Evolutionary conservation across 1,140 invertebrate species (phyloP), one percentile per base, ranked within the genome.

Genomic region (Atopsyche davidsoni): DNA sequence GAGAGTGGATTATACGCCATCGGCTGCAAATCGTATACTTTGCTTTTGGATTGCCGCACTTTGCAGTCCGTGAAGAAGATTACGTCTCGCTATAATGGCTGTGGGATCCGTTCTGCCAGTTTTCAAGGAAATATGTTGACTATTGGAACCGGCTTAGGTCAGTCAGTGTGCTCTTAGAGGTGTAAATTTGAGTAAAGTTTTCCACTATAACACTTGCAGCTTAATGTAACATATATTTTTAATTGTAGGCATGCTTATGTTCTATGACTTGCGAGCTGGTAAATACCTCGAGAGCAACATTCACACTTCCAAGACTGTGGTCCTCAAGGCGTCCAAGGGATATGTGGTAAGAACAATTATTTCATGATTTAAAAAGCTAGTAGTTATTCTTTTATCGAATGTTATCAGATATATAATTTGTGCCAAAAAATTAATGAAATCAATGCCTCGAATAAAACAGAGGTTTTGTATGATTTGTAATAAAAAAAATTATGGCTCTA

Each of bases 211-310:
- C 6, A 28, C 25, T 28, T 28, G 24, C 24, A 6, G 6, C n/a
- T 28, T 28, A 7, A 28, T 28, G 6, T 28, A 28, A 28, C n/a
- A n/a, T n/a, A 36, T 21, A 22, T 46, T 17, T 31, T 48, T 22
- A 23, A 25, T 58, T 48, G 32, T 56, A 74, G 72, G 93, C 38
- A 82, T 88, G 67, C 73, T 98, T 1, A 83, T 96, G 76, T 97
- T 98, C 68, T 96, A 94, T 65, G 94, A 98, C 67, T 72, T 96
- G 36, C 79, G 86, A 59, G 90, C 89, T 47, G 83, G 85, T 40
- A 93, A 93, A 70, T 96, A 95, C 70, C 68, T 97, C 24, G 91
- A 96, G 64, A 89, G 86, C 44, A 88, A 85, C 57, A 89, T 90
- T 19, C 91, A 92, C 69, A 86, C 88, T 1, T 86, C 86, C 17